Evolutionary conservation across 2,888 invertebrate species (phyloP), one percentile per base, ranked within the genome.

Genomic region (Oscheius sp.): DNA sequence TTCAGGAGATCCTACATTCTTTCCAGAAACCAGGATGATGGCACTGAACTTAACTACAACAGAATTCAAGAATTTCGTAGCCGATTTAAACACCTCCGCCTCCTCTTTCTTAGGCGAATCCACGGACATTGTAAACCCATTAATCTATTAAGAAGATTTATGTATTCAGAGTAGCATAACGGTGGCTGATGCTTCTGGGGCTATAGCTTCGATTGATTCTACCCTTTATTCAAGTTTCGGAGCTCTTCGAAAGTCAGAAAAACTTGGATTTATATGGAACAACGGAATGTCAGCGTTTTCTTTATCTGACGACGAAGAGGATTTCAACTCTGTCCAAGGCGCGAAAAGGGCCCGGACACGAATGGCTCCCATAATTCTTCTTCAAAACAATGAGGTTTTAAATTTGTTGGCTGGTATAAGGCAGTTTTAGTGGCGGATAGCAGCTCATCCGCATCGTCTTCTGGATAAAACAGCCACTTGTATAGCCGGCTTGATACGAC

Each of bases 231-330:
- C 53, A 6, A 53, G 80, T 0, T 82, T 80, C 55, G 82, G 82
- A 21, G 73, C 82, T 0, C 74, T 76, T 1, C 74, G 78, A 2
- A 72, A 76, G 9, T 76, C 76, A 18, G 71, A 75, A 1, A 64
- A 66, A 2, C 59, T 78, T 35, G 82, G 82, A 18, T 81, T 79
- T 46, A 73, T 79, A 21, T 82, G 82, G 82, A 82, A 82, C 64
- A 81, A 82, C 49, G 78, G 76, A 7, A 77, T 82, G 72, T 72
- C 75, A 1, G 74, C 78, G 6, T 82, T 82, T 59, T 63, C 74
- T 2, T 18, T 59, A 13, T n/a, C 35, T 29, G 72, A 72, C 16
- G 66, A 66, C 13, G 56, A 43, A 13, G 72, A 66, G 7, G 72
- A 72, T 21, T n/a, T 53, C 18, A 71, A 71, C 18, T 59, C 61